A percentile compares a stretch with the other conserved stretches of the same genome.
Conservation (phyloP, 2,888 invertebrate genomes). For the Zygogramma bicolorata region DNA sequence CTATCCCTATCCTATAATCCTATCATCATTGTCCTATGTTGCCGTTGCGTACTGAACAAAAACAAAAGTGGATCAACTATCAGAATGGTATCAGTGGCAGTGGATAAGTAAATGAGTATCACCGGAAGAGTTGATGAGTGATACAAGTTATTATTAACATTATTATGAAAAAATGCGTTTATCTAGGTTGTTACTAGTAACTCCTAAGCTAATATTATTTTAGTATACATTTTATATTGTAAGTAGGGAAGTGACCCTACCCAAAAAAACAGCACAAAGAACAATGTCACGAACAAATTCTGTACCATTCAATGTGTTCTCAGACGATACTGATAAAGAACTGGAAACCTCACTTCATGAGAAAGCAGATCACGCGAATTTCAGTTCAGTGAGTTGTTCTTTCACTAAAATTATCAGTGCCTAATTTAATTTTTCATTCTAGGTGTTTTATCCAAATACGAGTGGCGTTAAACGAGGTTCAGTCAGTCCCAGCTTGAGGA, state of each 20-base stretch:
- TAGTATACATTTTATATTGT: background rate
- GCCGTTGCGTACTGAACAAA: too few relatives aligned
- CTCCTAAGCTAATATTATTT: background rate
- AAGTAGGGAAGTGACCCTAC: background rate
- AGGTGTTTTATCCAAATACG: background rate
- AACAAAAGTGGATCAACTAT: too few relatives aligned
- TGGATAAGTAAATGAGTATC: background rate
- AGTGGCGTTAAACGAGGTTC: background rate
- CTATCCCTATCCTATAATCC: too few relatives aligned
- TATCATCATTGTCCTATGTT: too few relatives aligned
- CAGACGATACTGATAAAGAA: background rate
- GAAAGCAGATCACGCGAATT: background rate
- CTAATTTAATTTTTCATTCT: background rate
- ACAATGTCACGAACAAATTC: background rate
- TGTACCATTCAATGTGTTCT: background rate
- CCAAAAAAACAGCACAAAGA: background rate
- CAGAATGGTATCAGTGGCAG: too few relatives aligned
- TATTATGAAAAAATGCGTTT: background rate
- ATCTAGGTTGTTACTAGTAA: background rate
- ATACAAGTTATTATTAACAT: background rate
- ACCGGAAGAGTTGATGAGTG: background rate
- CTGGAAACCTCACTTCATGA: background rate
- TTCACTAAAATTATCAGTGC: background rate
- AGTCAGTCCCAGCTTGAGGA: conserved; percentile 1
- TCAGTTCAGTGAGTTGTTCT: background rate